A percentile compares a stretch with the other conserved stretches of the same genome.
Evolutionary conservation across 2,113 vertebrate species (phyloP).

Genomic region (Lepisosteus osseus): DNA sequence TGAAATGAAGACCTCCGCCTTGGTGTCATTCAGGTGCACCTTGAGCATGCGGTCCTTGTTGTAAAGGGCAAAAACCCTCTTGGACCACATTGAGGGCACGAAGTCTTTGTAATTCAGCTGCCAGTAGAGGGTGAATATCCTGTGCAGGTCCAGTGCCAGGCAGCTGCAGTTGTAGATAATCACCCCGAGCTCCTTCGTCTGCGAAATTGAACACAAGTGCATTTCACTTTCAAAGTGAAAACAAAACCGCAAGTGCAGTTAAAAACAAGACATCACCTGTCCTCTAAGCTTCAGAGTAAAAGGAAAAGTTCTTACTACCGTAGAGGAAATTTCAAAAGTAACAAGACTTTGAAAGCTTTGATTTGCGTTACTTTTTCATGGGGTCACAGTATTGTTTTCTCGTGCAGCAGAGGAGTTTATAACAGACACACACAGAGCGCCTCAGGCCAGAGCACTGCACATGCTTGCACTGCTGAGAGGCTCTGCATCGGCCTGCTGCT

Average conservation of each 20-base stretch:
- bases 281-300: background rate
- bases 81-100: slow-evolving; percentile 81
- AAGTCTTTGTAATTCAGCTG: slow-evolving; percentile 68
- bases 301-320: too few species aligned
- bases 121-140: slow-evolving; percentile 83
- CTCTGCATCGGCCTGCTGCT: too few species aligned
- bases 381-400: too few species aligned
- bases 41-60: slow-evolving; percentile 72
- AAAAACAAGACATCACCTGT: background rate
- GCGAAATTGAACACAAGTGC: slow-evolving; percentile 41
- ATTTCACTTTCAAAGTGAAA: too few species aligned
- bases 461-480: too few species aligned
- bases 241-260: background rate
- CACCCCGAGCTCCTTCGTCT: slow-evolving; percentile 94
- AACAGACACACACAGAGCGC: too few species aligned
- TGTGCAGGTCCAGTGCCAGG: slow-evolving; percentile 88
- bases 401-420: too few species aligned
- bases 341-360: too few species aligned
- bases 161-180: slow-evolving; percentile 92
- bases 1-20: slow-evolving; percentile 81
- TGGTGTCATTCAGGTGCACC: slow-evolving; percentile 74
- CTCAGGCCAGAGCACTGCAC: too few species aligned
- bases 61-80: slow-evolving; percentile 81
- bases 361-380: too few species aligned
- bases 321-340: too few species aligned